Evolutionary conservation across 1,140 invertebrate species (phyloP).

Genomic region (Tribolium madens): DNA sequence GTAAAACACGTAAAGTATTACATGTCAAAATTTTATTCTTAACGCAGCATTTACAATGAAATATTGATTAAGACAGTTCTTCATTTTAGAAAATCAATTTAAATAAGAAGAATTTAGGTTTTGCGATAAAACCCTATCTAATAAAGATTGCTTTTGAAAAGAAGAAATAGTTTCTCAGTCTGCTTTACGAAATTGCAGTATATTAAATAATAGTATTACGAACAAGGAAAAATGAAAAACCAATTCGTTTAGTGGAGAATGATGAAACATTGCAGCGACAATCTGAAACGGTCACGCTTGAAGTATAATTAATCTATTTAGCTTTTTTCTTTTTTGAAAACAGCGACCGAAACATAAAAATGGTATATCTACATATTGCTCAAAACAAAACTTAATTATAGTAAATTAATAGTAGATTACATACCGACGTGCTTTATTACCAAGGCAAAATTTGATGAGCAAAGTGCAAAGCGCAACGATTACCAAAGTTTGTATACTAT

Average conservation of each 20-base stretch:
- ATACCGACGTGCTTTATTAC: no score
- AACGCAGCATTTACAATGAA: background rate
- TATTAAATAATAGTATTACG: background rate
- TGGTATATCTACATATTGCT: background rate
- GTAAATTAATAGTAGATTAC: no score
- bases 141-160: background rate
- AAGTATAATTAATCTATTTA: conserved; percentile 29
- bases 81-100: background rate
- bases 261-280: background rate
- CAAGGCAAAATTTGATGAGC: no score
- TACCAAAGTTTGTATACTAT: no score
- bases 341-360: background rate
- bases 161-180: background rate
- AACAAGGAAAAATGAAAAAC: background rate
- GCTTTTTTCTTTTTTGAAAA: background rate
- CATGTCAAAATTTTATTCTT: conserved; percentile 4
- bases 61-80: conserved; percentile 5
- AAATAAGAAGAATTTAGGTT: background rate
- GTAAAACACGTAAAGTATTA: background rate
- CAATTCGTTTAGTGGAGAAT: background rate
- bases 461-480: no score
- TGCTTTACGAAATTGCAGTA: background rate
- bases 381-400: background rate
- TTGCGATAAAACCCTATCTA: background rate
- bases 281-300: conserved; percentile 21